Percentiles rank a stretch among this genome's conserved stretches.
phyloP scores from a whole-genome alignment of 2,797 vertebrate genomes.

The Adelosebastes latens region DNA sequence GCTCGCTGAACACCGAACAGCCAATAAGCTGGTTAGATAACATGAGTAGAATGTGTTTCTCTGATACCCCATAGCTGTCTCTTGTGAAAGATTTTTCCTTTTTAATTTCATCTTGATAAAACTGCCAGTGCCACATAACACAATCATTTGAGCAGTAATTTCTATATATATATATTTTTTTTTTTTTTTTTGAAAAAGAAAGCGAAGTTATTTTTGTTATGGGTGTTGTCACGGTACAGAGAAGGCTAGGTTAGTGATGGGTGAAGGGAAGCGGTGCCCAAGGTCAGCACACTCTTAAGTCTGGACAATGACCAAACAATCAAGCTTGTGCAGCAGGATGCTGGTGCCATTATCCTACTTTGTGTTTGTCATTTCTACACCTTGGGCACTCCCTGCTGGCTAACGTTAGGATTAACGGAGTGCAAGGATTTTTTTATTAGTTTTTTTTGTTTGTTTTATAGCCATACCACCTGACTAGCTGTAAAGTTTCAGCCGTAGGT shows the following conservation, averaged over 20 bases:
- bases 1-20: conserved; percentile 85
- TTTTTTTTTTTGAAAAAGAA: conserved; percentile 75
- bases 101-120: conserved; percentile 62
- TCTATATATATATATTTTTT: conserved; percentile 38
- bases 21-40: conserved; percentile 83
- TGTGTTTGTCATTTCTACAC: conserved; percentile 34
- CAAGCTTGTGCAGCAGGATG: conserved; percentile 24
- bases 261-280: conserved; percentile 48
- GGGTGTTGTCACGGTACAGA: conserved; percentile 80
- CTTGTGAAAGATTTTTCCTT: conserved; percentile 19
- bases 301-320: conserved; percentile 45
- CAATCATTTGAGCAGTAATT: conserved; percentile 64
- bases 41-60: conserved; percentile 84
- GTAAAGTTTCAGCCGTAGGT: conserved; percentile 13
- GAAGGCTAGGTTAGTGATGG: conserved; percentile 69
- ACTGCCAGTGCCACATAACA: conserved; percentile 80
- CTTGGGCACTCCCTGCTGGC: conserved; percentile 72
- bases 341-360: conserved; percentile 27
- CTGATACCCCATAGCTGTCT: conserved; percentile 60
- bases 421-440: conserved; percentile 56
- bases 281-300: conserved; percentile 33
- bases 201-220: conserved; percentile 75
- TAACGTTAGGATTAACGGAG: conserved; percentile 69
- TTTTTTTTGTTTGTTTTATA: not conserved
- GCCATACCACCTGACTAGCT: conserved; percentile 32